A percentile compares a stretch with the other conserved stretches of the same genome.
These are phyloP conservation scores for Tautogolabrus adspersus DNA, from an alignment of 2,113 vertebrate genomes.

Conservation along the genomic window DNA sequence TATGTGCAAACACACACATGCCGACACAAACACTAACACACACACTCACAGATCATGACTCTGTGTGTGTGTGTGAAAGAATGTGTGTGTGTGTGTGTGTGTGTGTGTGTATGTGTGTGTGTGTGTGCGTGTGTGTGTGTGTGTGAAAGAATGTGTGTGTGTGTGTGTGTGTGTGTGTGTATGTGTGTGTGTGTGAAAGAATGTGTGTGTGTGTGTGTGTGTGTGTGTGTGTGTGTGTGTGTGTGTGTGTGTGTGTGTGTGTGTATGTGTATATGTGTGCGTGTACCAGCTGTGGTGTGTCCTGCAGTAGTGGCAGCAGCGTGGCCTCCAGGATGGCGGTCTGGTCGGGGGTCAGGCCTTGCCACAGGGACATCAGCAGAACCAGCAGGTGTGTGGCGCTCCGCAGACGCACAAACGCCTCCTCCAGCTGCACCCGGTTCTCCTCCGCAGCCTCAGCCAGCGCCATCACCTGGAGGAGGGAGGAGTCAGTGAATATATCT, in stretches of 20 bases:
- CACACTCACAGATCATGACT: no score
- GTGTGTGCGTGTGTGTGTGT: no score
- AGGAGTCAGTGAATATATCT: not conserved
- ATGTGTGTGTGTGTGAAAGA: no score
- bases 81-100: constrained; percentile 28
- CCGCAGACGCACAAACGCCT: constrained; percentile 87
- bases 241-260: constrained; percentile 30
- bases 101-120: no score
- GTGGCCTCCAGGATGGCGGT: constrained; percentile 90
- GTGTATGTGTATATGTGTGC: constrained; percentile 43
- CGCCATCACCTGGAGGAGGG: constrained; percentile 87
- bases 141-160: no score
- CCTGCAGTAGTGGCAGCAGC: constrained; percentile 89
- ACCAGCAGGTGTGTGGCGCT: constrained; percentile 92
- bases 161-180: no score
- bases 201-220: no score
- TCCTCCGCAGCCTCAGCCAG: constrained; percentile 92
- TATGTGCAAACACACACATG: constrained; percentile 4
- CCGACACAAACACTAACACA: constrained; percentile 10
- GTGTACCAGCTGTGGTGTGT: constrained; percentile 90
- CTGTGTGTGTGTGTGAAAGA: constrained; percentile 21
- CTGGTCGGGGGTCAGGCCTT: constrained; percentile 89
- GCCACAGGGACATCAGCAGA: constrained; percentile 91
- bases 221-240: constrained; percentile 17
- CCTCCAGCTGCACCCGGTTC: constrained; percentile 86